Evolutionary conservation across 1,140 invertebrate species (phyloP).

Genomic region (Phthorimaea operculella): DNA sequence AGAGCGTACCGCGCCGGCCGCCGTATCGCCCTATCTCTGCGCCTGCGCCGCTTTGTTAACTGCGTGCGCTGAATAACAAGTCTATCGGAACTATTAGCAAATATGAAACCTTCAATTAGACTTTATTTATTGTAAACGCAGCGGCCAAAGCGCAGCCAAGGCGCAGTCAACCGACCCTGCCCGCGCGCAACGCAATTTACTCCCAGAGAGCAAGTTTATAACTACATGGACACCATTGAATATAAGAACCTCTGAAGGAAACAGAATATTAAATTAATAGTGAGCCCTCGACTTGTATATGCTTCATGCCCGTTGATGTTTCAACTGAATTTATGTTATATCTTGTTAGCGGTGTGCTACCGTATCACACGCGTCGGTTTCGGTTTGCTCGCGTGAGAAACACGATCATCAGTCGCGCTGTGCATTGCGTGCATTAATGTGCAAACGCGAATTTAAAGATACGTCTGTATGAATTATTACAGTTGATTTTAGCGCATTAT

Average conservation of each 20-base stretch:
- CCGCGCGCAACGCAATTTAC: constrained; percentile 20
- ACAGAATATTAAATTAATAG: constrained; percentile 18
- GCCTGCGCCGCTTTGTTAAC: constrained; percentile 49
- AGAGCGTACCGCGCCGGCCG: constrained; percentile 34
- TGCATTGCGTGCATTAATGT: constrained; percentile 42
- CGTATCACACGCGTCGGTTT: constrained; percentile 12
- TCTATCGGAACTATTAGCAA: constrained; percentile 48
- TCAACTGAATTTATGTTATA: constrained; percentile 22
- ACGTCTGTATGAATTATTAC: constrained; percentile 40
- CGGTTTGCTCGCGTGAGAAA: constrained; percentile 37
- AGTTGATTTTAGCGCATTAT: constrained; percentile 37
- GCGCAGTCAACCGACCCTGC: constrained; percentile 1
- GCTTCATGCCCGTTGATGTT: constrained; percentile 10
- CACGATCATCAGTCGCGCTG: constrained; percentile 29
- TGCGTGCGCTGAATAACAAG: constrained; percentile 59
- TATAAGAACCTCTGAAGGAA: constrained; percentile 19
- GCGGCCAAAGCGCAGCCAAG: constrained; percentile 4
- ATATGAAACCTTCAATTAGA: constrained; percentile 46
- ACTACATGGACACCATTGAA: constrained; percentile 15
- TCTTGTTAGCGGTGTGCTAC: constrained; percentile 15
- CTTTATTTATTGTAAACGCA: constrained; percentile 30
- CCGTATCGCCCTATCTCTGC: constrained; percentile 29
- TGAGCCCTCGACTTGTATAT: constrained; percentile 3
- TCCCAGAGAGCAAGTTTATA: constrained; percentile 16
- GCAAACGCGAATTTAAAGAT: constrained; percentile 43